These are phyloP conservation scores for Gymnorhina tibicen DNA, from an alignment of 2,113 vertebrate genomes.

Conservation along the genomic window DNA sequence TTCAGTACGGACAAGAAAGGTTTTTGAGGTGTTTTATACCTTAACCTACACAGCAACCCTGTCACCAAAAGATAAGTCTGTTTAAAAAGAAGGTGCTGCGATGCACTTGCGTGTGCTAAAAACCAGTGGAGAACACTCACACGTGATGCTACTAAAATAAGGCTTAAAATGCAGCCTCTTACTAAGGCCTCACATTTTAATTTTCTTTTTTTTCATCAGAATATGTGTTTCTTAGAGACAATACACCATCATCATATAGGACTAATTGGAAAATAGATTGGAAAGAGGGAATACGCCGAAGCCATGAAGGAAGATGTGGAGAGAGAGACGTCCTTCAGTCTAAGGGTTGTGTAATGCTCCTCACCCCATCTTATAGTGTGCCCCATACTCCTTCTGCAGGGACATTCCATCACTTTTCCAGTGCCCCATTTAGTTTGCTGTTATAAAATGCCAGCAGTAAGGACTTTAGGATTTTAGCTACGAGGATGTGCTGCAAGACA, in stretches of 20 bases:
- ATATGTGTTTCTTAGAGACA: rapidly evolving
- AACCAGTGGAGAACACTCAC: background rate
- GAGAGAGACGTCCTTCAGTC: background rate
- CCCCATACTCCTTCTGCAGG: background rate
- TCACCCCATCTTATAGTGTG: rapidly evolving
- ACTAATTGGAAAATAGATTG: background rate
- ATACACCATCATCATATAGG: background rate
- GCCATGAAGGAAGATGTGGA: background rate
- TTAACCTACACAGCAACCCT: background rate
- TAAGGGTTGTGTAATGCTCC: background rate
- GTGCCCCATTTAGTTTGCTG: background rate
- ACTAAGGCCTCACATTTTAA: background rate
- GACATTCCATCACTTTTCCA: background rate
- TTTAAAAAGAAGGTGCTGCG: background rate
- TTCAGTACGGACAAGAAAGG: background rate
- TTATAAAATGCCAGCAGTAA: background rate
- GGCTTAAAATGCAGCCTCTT: background rate
- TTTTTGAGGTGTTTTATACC: background rate
- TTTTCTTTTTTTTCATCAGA: background rate
- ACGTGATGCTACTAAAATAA: background rate
- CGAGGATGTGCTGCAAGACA: background rate
- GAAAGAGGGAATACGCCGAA: background rate
- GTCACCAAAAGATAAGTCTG: background rate
- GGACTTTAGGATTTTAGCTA: background rate
- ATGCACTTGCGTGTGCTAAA: background rate